These are phyloP conservation scores for Bombus superbus DNA, from an alignment of 1,140 invertebrate genomes.

Conservation along the genomic window DNA sequence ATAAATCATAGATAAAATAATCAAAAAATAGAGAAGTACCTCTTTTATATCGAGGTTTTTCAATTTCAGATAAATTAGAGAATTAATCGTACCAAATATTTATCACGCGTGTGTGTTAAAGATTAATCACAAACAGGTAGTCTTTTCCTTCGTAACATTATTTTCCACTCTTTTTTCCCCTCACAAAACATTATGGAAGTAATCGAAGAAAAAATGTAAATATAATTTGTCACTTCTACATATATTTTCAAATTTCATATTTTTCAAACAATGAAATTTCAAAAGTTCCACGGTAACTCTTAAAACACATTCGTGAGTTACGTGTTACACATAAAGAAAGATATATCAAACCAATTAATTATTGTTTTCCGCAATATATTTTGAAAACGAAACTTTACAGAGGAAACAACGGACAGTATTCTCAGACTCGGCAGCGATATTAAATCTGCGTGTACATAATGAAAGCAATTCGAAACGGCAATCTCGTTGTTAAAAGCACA, in stretches of 20 bases:
- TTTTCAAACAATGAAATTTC: too few relatives aligned
- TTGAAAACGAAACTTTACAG: neutral
- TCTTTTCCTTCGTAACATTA: too few relatives aligned
- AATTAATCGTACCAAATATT: neutral
- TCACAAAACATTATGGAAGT: too few relatives aligned
- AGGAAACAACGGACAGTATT: neutral
- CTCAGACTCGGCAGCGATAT: neutral
- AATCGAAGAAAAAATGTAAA: too few relatives aligned
- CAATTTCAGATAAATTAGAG: neutral
- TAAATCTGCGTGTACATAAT: conserved; percentile 8
- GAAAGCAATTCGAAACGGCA: neutral
- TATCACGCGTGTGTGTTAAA: neutral
- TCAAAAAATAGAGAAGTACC: neutral
- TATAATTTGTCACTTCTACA: too few relatives aligned
- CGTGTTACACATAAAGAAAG: neutral
- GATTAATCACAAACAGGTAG: too few relatives aligned
- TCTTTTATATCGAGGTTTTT: neutral
- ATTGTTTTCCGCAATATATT: neutral
- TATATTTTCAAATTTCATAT: too few relatives aligned
- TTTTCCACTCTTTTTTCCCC: too few relatives aligned
- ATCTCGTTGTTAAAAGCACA: conserved; percentile 31
- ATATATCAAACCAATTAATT: neutral
- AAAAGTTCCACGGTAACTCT: too few relatives aligned
- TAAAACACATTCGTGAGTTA: too few relatives aligned
- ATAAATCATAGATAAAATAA: neutral